Conservation (phyloP, 2,113 vertebrate species). For the Gavia stellata region DNA sequence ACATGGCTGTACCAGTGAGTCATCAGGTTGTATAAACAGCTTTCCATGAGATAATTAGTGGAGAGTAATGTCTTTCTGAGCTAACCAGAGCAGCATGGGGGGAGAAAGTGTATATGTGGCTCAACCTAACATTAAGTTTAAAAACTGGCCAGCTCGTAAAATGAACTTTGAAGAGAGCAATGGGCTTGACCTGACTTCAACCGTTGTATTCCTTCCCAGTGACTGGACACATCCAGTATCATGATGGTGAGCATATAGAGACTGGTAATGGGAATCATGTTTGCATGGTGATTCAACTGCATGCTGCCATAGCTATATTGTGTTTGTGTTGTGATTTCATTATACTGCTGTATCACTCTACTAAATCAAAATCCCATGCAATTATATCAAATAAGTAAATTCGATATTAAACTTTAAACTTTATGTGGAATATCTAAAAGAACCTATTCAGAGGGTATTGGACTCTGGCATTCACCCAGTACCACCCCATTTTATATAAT, state of each 20-base stretch:
- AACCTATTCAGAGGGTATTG: neutral
- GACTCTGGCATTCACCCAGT: neutral
- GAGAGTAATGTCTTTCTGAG: neutral
- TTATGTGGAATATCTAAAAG: neutral
- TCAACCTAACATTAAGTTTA: neutral
- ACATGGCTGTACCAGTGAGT: neutral
- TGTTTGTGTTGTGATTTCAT: neutral
- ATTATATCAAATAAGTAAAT: neutral
- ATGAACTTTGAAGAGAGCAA: neutral
- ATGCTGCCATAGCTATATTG: neutral
- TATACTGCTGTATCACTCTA: neutral
- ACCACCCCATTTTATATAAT: neutral
- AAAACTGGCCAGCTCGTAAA: neutral
- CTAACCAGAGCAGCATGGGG: neutral
- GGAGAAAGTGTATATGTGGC: neutral
- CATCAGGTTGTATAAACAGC: neutral
- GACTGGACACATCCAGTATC: neutral
- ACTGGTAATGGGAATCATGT: neutral
- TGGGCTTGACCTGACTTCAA: neutral
- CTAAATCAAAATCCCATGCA: neutral
- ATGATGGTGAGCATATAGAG: neutral
- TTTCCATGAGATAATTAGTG: neutral
- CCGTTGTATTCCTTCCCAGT: neutral
- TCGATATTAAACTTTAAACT: neutral
- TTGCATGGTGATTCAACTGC: neutral